These are phyloP conservation scores for Eudasyphora cyanicolor DNA, from an alignment of 2,888 invertebrate species.

Conservation along the genomic window DNA sequence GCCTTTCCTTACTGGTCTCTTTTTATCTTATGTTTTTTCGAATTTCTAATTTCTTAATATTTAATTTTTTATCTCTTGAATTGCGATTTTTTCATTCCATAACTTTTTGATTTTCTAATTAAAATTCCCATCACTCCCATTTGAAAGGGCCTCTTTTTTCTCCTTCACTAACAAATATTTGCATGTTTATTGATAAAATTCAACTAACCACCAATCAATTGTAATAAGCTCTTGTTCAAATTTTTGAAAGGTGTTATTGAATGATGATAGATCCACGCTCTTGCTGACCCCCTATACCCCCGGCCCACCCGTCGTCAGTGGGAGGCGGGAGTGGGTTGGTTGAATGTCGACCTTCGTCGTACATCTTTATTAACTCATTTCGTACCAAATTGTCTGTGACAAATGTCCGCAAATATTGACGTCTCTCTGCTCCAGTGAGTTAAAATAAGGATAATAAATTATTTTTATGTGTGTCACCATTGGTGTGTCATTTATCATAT, in stretches of 20 bases:
- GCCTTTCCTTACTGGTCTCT: too few relatives aligned
- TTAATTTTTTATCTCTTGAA: too few relatives aligned
- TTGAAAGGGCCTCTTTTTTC: background rate
- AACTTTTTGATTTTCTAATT: too few relatives aligned
- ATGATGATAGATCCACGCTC: conserved; percentile 44
- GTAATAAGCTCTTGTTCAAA: conserved; percentile 26
- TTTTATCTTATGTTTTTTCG: too few relatives aligned
- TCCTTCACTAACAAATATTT: background rate
- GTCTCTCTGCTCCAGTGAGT: conserved; percentile 13
- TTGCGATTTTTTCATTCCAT: too few relatives aligned
- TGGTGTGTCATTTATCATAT: conserved; percentile 47
- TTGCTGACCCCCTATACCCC: background rate
- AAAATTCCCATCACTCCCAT: background rate
- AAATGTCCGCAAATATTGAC: conserved; percentile 50
- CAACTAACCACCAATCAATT: conserved; percentile 39
- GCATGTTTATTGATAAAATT: conserved; percentile 42
- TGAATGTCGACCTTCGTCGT: background rate
- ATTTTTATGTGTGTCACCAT: conserved; percentile 33
- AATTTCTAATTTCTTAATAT: too few relatives aligned
- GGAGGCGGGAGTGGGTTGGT: background rate
- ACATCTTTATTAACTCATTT: conserved; percentile 21
- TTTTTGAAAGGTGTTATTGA: conserved; percentile 41
- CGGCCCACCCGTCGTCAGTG: background rate
- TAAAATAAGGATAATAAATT: conserved; percentile 49
- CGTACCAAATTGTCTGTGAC: conserved; percentile 40